These are phyloP conservation scores for Phrynocephalus vlangalii DNA, from an alignment of 2,797 vertebrate genomes.

Conservation along the genomic window DNA sequence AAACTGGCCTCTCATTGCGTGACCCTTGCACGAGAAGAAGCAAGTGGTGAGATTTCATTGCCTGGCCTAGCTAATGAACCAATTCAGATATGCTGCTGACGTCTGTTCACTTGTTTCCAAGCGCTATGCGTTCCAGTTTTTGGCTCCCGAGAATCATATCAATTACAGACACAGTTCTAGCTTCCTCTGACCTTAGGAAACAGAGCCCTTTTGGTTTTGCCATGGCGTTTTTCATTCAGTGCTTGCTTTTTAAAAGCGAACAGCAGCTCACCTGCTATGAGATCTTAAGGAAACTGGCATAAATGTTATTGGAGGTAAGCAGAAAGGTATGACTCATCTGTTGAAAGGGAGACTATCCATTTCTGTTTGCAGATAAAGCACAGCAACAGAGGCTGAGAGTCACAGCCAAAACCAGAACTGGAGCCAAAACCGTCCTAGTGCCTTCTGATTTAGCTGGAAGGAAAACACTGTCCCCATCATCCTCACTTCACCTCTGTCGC, in stretches of 20 bases:
- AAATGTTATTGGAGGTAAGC: not conserved
- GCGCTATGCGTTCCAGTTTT: not conserved
- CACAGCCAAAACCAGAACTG: constrained; percentile 11
- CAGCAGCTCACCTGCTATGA: not conserved
- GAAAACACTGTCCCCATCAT: not conserved
- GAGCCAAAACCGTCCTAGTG: not conserved
- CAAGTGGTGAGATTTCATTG: not conserved
- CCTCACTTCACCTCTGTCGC: not conserved
- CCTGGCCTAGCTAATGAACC: not conserved
- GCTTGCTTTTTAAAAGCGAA: constrained; percentile 9
- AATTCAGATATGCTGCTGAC: not conserved
- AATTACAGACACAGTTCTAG: not conserved
- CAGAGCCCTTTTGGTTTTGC: constrained; percentile 1
- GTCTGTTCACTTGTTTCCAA: not conserved
- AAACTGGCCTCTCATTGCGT: not conserved
- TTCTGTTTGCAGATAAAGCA: constrained; percentile 13
- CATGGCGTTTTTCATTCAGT: not conserved
- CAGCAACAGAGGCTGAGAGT: not conserved
- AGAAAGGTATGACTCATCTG: constrained; percentile 1
- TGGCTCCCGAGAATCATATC: not conserved
- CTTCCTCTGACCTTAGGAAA: not conserved
- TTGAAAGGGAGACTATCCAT: constrained; percentile 5
- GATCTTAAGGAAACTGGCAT: constrained; percentile 4
- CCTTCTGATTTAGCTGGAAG: not conserved
- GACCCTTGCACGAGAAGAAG: not conserved